Conservation (phyloP, 92 coral and sea anemone genomes). For the Zoanthus sansibaricus region DNA sequence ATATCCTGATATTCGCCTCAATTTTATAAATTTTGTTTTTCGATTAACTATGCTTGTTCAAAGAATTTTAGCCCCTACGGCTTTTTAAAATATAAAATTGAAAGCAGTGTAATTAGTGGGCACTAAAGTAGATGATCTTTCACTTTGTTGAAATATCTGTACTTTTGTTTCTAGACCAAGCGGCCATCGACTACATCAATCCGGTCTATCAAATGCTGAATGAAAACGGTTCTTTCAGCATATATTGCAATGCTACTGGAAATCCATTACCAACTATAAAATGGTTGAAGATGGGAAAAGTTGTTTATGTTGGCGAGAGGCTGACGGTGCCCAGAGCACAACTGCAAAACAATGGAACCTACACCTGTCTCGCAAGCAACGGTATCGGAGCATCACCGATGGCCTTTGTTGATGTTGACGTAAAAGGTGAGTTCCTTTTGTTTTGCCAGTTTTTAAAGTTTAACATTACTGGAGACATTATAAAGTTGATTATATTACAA, state of each 20-base stretch:
- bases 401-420: conserved; percentile 31
- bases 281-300: conserved; percentile 41
- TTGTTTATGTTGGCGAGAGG: conserved; percentile 30
- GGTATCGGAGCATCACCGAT: conserved; percentile 54
- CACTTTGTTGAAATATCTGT: too few species aligned
- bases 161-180: conserved; percentile 8
- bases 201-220: conserved; percentile 46
- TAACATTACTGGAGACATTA: too few species aligned
- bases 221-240: conserved; percentile 49
- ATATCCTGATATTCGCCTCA: too few species aligned
- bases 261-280: conserved; percentile 60
- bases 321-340: neutral
- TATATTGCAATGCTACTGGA: conserved; percentile 68
- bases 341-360: conserved; percentile 46
- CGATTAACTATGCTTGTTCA: too few species aligned
- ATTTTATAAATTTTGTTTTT: too few species aligned
- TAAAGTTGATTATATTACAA: too few species aligned
- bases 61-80: too few species aligned
- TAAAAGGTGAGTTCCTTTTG: conserved; percentile 30
- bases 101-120: too few species aligned
- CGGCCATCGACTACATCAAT: neutral
- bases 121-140: too few species aligned
- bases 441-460: too few species aligned
- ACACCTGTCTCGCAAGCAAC: conserved; percentile 65
- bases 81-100: too few species aligned